phyloP scores from a whole-genome alignment of 1,140 invertebrate species.

The Panagrolaimus sp. region DNA sequence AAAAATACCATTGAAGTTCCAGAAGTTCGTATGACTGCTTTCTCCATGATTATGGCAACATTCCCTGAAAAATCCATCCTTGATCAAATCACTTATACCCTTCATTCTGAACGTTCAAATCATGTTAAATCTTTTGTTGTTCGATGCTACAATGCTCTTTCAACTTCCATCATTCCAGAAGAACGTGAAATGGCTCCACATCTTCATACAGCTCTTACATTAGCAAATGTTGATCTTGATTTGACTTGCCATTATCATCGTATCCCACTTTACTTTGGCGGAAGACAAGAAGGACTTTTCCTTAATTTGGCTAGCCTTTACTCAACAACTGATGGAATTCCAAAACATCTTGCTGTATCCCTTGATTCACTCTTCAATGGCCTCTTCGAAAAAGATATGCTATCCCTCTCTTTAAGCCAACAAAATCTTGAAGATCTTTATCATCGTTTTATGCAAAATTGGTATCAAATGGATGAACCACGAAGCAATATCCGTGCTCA shows the following conservation, averaged over 20 bases:
- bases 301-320: conserved; percentile 28
- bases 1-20: conserved; percentile 42
- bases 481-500: no score
- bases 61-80: conserved; percentile 36
- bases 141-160: conserved; percentile 28
- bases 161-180: conserved; percentile 37
- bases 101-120: conserved; percentile 37
- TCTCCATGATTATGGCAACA: conserved; percentile 42
- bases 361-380: conserved; percentile 33
- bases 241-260: neutral
- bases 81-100: conserved; percentile 43
- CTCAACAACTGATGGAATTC: conserved; percentile 28
- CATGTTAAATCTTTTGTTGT: conserved; percentile 45
- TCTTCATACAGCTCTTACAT: conserved; percentile 32
- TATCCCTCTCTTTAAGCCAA: conserved; percentile 26
- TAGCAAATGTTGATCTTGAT: conserved; percentile 12
- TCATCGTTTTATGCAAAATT: conserved; percentile 15
- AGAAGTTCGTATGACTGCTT: conserved; percentile 47
- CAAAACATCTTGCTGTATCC: conserved; percentile 24
- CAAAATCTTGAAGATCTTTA: conserved; percentile 36
- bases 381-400: conserved; percentile 22
- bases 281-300: conserved; percentile 35
- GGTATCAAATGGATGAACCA: no score
- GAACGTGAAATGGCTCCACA: conserved; percentile 33
- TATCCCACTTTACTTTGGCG: conserved; percentile 33